Evolutionary conservation across 2,797 vertebrate species (phyloP).

Genomic region (Vespertilio murinus): DNA sequence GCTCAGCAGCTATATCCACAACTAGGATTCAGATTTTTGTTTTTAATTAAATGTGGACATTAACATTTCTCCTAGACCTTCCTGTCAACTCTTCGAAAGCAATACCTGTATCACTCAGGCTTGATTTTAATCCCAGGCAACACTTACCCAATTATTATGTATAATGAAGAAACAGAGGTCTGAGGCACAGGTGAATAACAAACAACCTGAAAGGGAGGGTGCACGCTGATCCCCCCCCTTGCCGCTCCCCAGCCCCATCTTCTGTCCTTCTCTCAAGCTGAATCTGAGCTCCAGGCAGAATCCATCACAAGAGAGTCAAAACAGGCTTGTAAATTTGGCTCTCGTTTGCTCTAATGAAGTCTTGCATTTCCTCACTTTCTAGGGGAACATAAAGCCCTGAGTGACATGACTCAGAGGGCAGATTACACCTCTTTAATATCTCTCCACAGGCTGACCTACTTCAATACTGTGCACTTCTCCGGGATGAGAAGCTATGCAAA

Average conservation of each 20-base stretch:
- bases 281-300: neutral
- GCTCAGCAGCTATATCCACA: neutral
- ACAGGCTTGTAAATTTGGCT: neutral
- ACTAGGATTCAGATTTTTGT: neutral
- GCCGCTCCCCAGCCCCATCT: neutral
- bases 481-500: slow-evolving; percentile 25
- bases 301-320: neutral
- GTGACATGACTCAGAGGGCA: neutral
- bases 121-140: neutral
- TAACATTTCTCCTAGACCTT: neutral
- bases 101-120: neutral
- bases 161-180: neutral
- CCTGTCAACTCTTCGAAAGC: neutral
- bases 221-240: neutral
- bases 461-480: slow-evolving; percentile 10
- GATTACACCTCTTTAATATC: neutral
- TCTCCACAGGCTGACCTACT: slow-evolving; percentile 48
- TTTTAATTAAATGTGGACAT: neutral
- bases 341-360: slow-evolving; percentile 46
- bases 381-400: neutral
- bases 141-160: neutral
- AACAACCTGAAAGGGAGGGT: neutral
- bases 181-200: neutral
- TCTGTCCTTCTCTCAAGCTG: neutral
- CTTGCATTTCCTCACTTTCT: neutral